These are phyloP conservation scores for Apteryx owenii DNA, from an alignment of 2,113 vertebrate species.

Conservation along the genomic window DNA sequence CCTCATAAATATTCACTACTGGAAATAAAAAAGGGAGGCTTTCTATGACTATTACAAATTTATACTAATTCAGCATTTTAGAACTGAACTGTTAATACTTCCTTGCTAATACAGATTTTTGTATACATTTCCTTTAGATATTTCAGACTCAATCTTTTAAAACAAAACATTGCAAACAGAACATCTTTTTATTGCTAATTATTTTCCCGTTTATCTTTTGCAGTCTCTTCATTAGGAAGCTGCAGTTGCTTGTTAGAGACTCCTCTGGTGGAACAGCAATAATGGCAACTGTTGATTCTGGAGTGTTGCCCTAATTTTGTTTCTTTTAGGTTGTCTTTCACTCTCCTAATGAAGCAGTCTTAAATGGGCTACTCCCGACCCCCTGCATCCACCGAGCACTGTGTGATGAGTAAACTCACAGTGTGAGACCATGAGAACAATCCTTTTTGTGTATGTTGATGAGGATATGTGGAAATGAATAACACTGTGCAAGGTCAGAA, in stretches of 20 bases:
- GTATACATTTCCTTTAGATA: not conserved
- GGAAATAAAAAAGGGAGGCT: not conserved
- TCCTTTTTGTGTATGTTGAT: slow-evolving; percentile 18
- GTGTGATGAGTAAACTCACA: slow-evolving; percentile 56
- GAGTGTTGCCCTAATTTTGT: slow-evolving; percentile 43
- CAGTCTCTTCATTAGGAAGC: not conserved
- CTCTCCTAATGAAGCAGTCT: slow-evolving; percentile 45
- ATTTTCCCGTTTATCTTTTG: slow-evolving; percentile 28
- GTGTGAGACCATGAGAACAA: slow-evolving; percentile 49
- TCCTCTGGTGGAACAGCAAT: slow-evolving; percentile 17
- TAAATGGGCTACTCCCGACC: slow-evolving; percentile 19
- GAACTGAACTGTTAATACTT: not conserved
- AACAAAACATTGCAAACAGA: not conserved
- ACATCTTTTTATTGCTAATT: slow-evolving; percentile 35
- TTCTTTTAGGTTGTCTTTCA: slow-evolving; percentile 56
- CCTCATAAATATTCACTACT: not conserved
- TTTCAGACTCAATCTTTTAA: not conserved
- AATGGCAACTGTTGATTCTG: slow-evolving; percentile 54
- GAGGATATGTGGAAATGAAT: slow-evolving; percentile 27
- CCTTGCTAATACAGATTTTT: not conserved
- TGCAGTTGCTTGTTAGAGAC: slow-evolving; percentile 1
- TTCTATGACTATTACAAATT: not conserved
- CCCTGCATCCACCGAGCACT: not conserved
- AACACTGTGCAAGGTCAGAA: not conserved
- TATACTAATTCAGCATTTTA: not conserved